Conservation (phyloP, 2,113 vertebrate species). For the Hypocryptadius cinnamomeus region DNA sequence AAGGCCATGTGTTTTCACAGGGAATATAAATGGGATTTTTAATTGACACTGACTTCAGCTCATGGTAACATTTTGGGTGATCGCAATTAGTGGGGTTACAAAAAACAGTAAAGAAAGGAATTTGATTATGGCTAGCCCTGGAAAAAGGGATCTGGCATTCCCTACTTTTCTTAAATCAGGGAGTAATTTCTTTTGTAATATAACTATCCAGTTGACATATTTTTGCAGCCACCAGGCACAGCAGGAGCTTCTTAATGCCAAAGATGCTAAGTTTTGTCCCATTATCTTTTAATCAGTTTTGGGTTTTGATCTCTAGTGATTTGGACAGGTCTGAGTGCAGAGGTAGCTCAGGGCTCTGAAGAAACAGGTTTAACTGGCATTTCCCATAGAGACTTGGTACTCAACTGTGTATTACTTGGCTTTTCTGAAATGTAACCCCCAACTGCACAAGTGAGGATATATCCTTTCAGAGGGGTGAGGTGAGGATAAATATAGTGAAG, state of each 20-base stretch:
- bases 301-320: not conserved
- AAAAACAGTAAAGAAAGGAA: constrained; percentile 81
- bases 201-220: not conserved
- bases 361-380: not conserved
- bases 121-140: constrained; percentile 65
- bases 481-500: not conserved
- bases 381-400: not conserved
- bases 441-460: not conserved
- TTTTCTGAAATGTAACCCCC: not conserved
- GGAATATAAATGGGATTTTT: constrained; percentile 87
- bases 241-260: not conserved
- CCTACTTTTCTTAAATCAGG: constrained; percentile 22
- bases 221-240: not conserved
- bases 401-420: not conserved
- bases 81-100: constrained; percentile 81
- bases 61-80: constrained; percentile 79
- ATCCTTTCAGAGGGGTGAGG: not conserved
- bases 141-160: constrained; percentile 45
- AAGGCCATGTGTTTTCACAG: constrained; percentile 77
- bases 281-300: not conserved
- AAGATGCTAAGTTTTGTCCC: not conserved
- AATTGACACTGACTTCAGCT: constrained; percentile 86
- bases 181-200: constrained; percentile 12
- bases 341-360: not conserved
- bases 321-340: not conserved